Conservation (phyloP, 2,888 invertebrate species). For the Latrodectus hesperus region DNA sequence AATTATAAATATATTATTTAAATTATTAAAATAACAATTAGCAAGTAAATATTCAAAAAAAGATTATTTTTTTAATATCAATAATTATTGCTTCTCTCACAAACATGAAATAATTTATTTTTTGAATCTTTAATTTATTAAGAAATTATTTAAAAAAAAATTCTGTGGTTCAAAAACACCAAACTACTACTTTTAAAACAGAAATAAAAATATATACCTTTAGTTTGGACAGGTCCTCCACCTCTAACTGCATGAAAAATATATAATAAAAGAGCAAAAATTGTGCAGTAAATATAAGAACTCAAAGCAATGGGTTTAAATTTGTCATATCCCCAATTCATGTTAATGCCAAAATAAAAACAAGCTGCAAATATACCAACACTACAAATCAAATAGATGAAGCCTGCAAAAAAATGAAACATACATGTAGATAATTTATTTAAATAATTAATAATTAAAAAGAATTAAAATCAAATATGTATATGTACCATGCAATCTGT, state of each 20-base stretch:
- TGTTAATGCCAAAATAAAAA: conserved; percentile 46
- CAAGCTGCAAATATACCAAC: conserved; percentile 13
- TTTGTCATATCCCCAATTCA: conserved; percentile 57
- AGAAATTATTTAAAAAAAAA: no score
- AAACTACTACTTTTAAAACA: no score
- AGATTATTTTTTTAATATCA: no score
- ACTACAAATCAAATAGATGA: conserved; percentile 13
- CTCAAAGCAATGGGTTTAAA: conserved; percentile 35
- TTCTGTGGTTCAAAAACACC: no score
- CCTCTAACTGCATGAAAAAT: conserved; percentile 30
- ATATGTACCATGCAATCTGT: conserved; percentile 50
- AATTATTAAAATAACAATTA: no score
- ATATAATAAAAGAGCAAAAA: conserved; percentile 25
- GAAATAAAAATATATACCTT: conserved; percentile 5
- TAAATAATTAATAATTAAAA: neutral
- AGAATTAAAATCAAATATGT: neutral
- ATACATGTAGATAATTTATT: no score
- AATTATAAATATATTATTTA: no score
- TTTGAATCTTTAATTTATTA: no score
- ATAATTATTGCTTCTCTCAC: no score
- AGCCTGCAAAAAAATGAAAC: conserved; percentile 33
- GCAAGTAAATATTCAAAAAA: no score
- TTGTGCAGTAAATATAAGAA: conserved; percentile 15
- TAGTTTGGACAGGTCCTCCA: conserved; percentile 4
- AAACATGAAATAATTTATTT: no score